Percentiles rank a stretch among this genome's conserved stretches.
phyloP scores from a whole-genome alignment of 2,797 vertebrate genomes.

The Phrynocephalus guinanensis region DNA sequence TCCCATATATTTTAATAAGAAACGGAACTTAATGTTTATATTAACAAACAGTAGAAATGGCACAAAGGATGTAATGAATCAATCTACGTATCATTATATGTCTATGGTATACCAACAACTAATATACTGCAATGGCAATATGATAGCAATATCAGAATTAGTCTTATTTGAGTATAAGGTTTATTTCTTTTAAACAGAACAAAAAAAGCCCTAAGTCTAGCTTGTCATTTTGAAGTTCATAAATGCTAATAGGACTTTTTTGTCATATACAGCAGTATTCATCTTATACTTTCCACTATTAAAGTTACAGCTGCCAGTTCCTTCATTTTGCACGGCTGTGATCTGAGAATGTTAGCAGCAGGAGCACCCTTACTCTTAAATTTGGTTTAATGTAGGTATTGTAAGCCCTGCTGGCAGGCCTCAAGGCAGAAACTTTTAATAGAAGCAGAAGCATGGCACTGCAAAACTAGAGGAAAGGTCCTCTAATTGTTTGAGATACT shows the following conservation, averaged over 20 bases:
- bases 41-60: background rate
- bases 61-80: background rate
- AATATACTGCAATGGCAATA: constrained; percentile 9
- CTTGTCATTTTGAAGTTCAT: constrained; percentile 65
- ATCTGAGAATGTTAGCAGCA: constrained; percentile 81
- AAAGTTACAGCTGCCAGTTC: constrained; percentile 82
- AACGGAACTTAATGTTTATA: background rate
- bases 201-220: constrained; percentile 42
- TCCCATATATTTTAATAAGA: background rate
- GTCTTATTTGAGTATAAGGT: constrained; percentile 31
- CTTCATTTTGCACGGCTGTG: constrained; percentile 82
- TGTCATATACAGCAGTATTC: constrained; percentile 71
- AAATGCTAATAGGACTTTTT: constrained; percentile 74
- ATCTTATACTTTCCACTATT: constrained; percentile 75
- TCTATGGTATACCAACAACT: background rate
- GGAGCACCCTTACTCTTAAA: constrained; percentile 84
- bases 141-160: constrained; percentile 44
- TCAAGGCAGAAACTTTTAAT: constrained; percentile 80
- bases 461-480: constrained; percentile 59
- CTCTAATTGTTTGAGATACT: constrained; percentile 64
- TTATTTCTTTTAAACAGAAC: constrained; percentile 57
- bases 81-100: constrained; percentile 11
- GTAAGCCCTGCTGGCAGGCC: constrained; percentile 82
- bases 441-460: constrained; percentile 70
- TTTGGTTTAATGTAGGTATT: constrained; percentile 82